phyloP scores from a whole-genome alignment of 2,113 vertebrate species.

The Pseudonaja textilis region DNA sequence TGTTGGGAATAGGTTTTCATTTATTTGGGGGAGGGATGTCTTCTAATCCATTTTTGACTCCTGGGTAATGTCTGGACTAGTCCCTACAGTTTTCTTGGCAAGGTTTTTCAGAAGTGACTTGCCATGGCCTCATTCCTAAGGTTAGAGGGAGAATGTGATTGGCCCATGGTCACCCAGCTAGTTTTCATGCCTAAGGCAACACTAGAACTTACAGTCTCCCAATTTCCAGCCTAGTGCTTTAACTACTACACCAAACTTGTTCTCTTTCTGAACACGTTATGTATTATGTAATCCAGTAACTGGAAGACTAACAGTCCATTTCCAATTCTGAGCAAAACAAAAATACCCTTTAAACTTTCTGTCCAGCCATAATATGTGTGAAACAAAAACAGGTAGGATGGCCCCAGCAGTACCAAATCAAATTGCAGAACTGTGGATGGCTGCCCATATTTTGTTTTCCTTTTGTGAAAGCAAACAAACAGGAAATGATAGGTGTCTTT shows the following conservation, averaged over 20 bases:
- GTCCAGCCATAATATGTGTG: background rate
- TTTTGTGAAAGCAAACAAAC: background rate
- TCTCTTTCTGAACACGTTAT: background rate
- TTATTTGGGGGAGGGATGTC: background rate
- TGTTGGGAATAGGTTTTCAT: background rate
- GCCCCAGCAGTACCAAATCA: background rate
- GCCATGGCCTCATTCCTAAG: background rate
- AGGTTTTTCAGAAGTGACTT: background rate
- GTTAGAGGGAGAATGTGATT: background rate
- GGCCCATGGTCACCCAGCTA: background rate
- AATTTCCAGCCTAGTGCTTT: background rate
- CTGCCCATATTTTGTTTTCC: background rate
- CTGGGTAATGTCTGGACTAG: background rate
- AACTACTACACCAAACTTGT: background rate
- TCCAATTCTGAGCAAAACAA: background rate
- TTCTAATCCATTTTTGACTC: background rate
- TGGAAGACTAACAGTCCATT: background rate
- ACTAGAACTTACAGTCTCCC: background rate
- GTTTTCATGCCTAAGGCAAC: background rate
- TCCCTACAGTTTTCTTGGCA: background rate
- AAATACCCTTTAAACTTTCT: background rate
- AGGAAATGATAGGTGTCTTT: background rate
- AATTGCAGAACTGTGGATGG: background rate
- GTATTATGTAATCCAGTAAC: background rate
- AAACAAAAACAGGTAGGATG: background rate